phyloP scores from a whole-genome alignment of 2,113 vertebrate genomes.

The Sphaerodactylus townsendi region DNA sequence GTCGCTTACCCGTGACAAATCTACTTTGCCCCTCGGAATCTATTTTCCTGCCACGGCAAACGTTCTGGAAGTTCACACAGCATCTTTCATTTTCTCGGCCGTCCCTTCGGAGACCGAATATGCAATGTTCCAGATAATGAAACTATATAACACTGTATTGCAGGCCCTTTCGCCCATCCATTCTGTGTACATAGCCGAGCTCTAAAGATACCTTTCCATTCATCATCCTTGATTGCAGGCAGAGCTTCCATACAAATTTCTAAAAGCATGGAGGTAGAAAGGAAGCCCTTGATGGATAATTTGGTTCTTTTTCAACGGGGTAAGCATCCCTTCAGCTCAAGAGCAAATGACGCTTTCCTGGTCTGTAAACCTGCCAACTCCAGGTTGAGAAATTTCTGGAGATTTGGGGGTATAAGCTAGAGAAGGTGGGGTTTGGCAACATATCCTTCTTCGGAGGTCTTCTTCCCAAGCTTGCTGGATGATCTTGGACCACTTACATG shows the following conservation, averaged over 20 bases:
- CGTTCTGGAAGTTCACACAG: not conserved
- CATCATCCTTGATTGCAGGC: constrained; percentile 35
- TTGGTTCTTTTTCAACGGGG: constrained; percentile 47
- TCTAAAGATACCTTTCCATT: constrained; percentile 41
- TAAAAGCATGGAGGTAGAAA: constrained; percentile 28
- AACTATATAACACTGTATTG: not conserved
- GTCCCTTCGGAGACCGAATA: not conserved
- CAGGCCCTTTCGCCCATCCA: not conserved
- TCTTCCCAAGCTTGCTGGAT: no score
- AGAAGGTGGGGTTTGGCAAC: no score
- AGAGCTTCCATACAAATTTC: constrained; percentile 34
- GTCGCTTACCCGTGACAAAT: not conserved
- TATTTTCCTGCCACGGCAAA: not conserved
- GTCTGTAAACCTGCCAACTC: no score
- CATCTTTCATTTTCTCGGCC: not conserved
- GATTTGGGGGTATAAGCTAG: no score
- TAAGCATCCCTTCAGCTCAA: constrained; percentile 30
- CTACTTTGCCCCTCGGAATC: not conserved
- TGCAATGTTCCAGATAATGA: not conserved
- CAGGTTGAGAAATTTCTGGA: no score
- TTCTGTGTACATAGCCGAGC: not conserved
- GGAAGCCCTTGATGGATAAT: constrained; percentile 40
- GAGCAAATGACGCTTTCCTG: constrained; percentile 41
- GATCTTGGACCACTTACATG: no score
- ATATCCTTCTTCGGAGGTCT: no score